Base-by-base conservation (phyloP, 2,797 vertebrate species). In the Oophaga sylvatica region DNA sequence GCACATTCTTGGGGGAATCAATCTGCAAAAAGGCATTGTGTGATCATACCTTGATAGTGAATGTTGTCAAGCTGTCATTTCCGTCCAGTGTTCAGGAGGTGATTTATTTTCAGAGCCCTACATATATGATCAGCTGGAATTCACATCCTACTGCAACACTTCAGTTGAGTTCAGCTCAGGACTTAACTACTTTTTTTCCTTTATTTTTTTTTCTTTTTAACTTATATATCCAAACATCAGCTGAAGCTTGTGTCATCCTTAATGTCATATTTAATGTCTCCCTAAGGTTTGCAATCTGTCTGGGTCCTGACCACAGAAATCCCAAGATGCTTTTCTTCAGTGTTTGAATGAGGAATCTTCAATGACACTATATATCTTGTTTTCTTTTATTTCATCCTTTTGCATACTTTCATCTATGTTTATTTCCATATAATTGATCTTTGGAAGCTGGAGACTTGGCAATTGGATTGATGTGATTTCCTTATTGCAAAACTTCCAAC, bases 391-490 rank as follows among this genome's bases (percentile, higher is more conserved):
- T 65, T 65, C 9, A 67, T 67, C 65, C 2, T 67, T 29, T 67
- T 67, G n/a, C 65, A 67, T 67, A 29, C 12, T 67, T 67, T 26
- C 26, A 67, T 67, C 65, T 67, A 67, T 67, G 3, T 26, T 29
- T 67, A 67, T 67, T 29, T 67, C 65, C 65, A 67, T 67, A 67
- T 67, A 29, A 67, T 13, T 67, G 65, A 67, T 67, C n/a, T 67
- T 67, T 29, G 2, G 26, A 67, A 29, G 65, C 9, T 26, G 0
- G 26, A 67, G 12, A 67, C 26, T 29, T 67, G n/a, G 65, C 65
- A 29, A 67, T 26, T 41, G 35, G 35, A 41, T 41, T 41, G 35
- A 41, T 41, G 35, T 41, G 3, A 41, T 41, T 41, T 41, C 35
- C 35, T 41, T 41, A 41, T 41, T 65, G 60, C 22, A 26, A 26